Percentiles rank a stretch among this genome's conserved stretches.
Evolutionary conservation across 2,113 vertebrate species (phyloP).

Genomic region (Halichoerus grypus): DNA sequence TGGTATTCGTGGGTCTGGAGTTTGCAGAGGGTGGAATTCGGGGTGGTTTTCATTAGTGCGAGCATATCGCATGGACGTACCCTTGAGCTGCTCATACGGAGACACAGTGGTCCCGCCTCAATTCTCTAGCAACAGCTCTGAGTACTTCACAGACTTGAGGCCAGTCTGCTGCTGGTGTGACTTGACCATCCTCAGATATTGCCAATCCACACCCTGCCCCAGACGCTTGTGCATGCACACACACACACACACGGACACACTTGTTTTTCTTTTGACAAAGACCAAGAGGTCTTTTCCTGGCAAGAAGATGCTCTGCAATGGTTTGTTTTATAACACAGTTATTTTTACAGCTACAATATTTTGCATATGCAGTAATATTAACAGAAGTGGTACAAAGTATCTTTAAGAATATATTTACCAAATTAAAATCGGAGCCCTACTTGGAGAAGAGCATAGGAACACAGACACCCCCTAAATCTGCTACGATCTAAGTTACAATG

Average conservation of each 20-base stretch:
- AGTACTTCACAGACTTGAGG: accelerated
- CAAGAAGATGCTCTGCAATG: neutral
- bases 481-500: neutral
- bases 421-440: too few relatives aligned
- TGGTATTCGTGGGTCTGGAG: too few relatives aligned
- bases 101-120: neutral
- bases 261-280: neutral
- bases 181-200: neutral
- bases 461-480: accelerated
- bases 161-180: accelerated
- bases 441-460: neutral
- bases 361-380: neutral
- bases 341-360: neutral
- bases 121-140: accelerated
- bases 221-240: too few relatives aligned
- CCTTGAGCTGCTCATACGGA: accelerated
- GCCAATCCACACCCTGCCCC: accelerated
- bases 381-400: neutral
- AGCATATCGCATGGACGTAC: accelerated
- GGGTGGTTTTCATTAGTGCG: accelerated
- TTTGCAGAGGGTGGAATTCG: neutral
- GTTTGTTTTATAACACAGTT: neutral
- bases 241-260: neutral
- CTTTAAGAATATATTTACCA: neutral
- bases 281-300: neutral